phyloP scores from a whole-genome alignment of 1,140 invertebrate species.

The Coenobita brevimanus region DNA sequence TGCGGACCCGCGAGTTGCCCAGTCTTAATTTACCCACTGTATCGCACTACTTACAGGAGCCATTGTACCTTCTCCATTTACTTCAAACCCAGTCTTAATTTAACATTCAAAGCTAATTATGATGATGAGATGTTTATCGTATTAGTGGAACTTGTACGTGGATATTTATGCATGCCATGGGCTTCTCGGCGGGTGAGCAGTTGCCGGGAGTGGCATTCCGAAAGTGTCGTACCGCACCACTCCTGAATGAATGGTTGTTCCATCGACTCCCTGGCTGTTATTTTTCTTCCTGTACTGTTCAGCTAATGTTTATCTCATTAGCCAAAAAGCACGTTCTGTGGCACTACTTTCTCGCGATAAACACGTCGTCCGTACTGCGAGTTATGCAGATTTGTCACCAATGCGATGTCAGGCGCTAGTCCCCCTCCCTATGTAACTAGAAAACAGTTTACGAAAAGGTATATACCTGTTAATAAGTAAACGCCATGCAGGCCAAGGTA shows the following conservation, averaged over 20 bases:
- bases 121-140: no score
- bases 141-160: constrained; percentile 16
- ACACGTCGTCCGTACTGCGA: no score
- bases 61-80: not conserved
- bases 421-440: no score
- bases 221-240: constrained; percentile 54
- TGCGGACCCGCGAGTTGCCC: constrained; percentile 35
- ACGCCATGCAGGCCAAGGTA: no score
- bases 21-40: constrained; percentile 26
- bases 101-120: no score
- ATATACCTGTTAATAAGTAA: no score
- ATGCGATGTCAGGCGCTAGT: no score
- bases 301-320: constrained; percentile 23
- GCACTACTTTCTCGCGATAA: no score
- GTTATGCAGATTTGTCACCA: no score
- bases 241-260: constrained; percentile 60
- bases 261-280: constrained; percentile 7
- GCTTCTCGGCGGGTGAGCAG: not conserved
- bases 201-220: constrained; percentile 44
- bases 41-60: not conserved
- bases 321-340: no score
- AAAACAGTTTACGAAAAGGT: no score
- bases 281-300: constrained; percentile 11
- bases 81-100: not conserved
- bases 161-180: constrained; percentile 50